Evolutionary conservation across 2,113 vertebrate genomes (phyloP), one percentile per base, ranked within the genome.

Genomic region (Hippocampus mohnikei): DNA sequence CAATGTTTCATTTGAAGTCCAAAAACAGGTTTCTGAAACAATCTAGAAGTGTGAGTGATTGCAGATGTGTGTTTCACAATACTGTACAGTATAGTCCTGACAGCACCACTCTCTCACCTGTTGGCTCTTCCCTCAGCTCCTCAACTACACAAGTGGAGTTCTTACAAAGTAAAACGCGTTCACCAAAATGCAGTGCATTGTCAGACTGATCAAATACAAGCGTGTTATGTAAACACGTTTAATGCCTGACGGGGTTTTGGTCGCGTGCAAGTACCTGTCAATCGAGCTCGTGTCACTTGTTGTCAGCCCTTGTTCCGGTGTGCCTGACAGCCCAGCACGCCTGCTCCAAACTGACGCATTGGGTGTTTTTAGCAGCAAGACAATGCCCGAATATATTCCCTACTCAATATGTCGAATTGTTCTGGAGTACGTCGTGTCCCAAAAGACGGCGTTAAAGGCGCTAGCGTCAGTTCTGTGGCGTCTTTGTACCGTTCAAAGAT

Each of bases 211-310:
- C 46, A 50, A 50, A 18, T 50, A 16, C 46, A 7, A 29, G 33
- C 33, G 5, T 7, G 16, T 59, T 25, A 29, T 16, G 56, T 29
- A 2, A 59, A 16, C 56, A 33, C 3, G 13, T 21, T 64, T 23
- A 20, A 42, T 40, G 15, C 6, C 33, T 0, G 27, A 5, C 8
- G 12, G 3, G 8, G 23, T 63, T 5, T 41, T 41, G 13, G 5
- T 16, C 8, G 48, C 37, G 41, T 2, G 60, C 18, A 20, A 84
- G 55, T 87, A 88, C 86, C 89, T 86, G 86, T 87, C 81, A 86
- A 33, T 76, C 76, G 69, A n/a, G 74, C 72, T 55, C 23, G 76
- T 68, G 83, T 66, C 85, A 75, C 71, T 44, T 44, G 42, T 44
- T 44, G 42, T 44, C 42, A 44, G 42, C 55, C 40, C 67, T 44